Evolutionary conservation across 2,888 invertebrate genomes (phyloP).

Genomic region (Orthonevra nobilis): DNA sequence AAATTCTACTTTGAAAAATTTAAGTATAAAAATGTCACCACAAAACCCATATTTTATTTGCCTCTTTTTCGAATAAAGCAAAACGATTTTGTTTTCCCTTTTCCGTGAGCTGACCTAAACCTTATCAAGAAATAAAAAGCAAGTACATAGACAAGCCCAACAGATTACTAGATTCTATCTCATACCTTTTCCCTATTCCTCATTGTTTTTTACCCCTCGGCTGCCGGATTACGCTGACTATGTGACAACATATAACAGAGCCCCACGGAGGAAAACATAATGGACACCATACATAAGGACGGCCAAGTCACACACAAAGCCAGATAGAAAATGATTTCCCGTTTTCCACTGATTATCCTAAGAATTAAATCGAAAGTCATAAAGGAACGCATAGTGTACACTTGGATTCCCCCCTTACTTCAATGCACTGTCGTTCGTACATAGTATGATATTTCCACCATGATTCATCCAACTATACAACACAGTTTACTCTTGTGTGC

Average conservation of each 20-base stretch:
- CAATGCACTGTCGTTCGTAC: too few relatives aligned
- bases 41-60: constrained; percentile 1
- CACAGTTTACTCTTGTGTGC: too few relatives aligned
- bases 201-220: constrained; percentile 22
- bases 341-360: constrained; percentile 50
- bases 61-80: not conserved
- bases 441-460: too few relatives aligned
- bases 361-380: constrained; percentile 47
- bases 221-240: constrained; percentile 58
- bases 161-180: constrained; percentile 18
- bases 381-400: constrained; percentile 48
- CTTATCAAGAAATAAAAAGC: constrained; percentile 30
- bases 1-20: too few relatives aligned
- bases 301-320: constrained; percentile 10
- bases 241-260: constrained; percentile 36
- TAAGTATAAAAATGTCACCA: too few relatives aligned
- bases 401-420: constrained; percentile 56
- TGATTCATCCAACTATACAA: too few relatives aligned
- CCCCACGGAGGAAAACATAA: constrained; percentile 24
- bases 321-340: constrained; percentile 11
- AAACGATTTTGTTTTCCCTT: constrained; percentile 16
- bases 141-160: constrained; percentile 34
- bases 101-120: constrained; percentile 21
- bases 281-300: constrained; percentile 27
- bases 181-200: not conserved